Percentiles rank a stretch among this genome's conserved stretches.
Evolutionary conservation across 1,140 invertebrate genomes (phyloP).

Genomic region (Potamilus streckersoni): DNA sequence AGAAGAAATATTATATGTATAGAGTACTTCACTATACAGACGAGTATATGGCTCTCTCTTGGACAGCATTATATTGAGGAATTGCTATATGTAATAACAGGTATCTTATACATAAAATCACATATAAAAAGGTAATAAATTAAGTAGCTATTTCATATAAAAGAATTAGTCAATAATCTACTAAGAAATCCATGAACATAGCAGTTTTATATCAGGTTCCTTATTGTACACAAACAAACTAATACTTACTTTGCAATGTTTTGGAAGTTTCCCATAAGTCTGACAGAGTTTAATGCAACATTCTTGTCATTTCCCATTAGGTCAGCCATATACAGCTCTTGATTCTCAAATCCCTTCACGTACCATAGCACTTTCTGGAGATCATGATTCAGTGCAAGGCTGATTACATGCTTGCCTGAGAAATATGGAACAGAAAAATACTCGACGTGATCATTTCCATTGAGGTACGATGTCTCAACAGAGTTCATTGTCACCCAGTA

Average conservation of each 20-base stretch:
- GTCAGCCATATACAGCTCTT: conserved; percentile 43
- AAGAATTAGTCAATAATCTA: too few species aligned
- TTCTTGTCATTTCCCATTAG: conserved; percentile 23
- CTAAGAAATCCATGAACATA: too few species aligned
- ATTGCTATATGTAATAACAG: too few species aligned
- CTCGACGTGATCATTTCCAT: conserved; percentile 80
- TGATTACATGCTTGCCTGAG: conserved; percentile 79
- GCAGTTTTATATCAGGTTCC: neutral
- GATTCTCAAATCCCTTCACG: conserved; percentile 40
- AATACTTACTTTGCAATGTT: conserved; percentile 45
- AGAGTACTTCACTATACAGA: too few species aligned
- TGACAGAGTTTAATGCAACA: conserved; percentile 18
- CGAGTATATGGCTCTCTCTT: too few species aligned
- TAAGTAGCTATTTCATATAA: too few species aligned
- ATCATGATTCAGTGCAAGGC: conserved; percentile 79
- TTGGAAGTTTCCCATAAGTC: conserved; percentile 34
- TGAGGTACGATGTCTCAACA: conserved; percentile 82
- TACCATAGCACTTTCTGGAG: conserved; percentile 50
- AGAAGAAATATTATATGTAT: too few species aligned
- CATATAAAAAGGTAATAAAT: too few species aligned
- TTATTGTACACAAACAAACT: neutral
- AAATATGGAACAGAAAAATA: conserved; percentile 80
- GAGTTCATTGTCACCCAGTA: conserved; percentile 90
- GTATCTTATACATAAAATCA: too few species aligned
- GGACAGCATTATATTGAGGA: too few species aligned